phyloP scores from a whole-genome alignment of 2,113 vertebrate genomes.

The Microtus richardsoni region DNA sequence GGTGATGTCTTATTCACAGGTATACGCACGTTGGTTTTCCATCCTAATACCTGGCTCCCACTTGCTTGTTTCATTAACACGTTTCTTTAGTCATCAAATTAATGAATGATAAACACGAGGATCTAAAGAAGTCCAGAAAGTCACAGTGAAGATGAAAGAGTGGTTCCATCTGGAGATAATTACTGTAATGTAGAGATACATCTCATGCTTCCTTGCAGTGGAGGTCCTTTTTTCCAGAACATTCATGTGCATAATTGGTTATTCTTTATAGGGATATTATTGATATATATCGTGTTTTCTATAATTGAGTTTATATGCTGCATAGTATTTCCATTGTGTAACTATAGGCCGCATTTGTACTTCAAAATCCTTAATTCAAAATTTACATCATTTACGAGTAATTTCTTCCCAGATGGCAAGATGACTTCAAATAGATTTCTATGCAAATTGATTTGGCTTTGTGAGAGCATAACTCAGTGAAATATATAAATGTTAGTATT shows the following conservation, averaged over 20 bases:
- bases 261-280: background rate
- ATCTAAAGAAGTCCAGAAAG: slow-evolving; percentile 31
- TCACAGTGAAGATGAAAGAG: background rate
- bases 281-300: background rate
- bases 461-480: slow-evolving; percentile 68
- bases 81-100: slow-evolving; percentile 19
- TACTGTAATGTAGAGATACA: background rate
- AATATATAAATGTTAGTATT: slow-evolving; percentile 73
- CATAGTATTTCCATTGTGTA: slow-evolving; percentile 8
- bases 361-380: slow-evolving; percentile 53
- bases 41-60: background rate
- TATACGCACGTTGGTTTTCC: slow-evolving; percentile 76
- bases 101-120: background rate
- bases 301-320: background rate
- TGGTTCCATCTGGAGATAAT: background rate
- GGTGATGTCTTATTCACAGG: slow-evolving; percentile 99
- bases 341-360: background rate
- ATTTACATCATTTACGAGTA: slow-evolving; percentile 52
- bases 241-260: too few species aligned
- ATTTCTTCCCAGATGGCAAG: slow-evolving; percentile 62
- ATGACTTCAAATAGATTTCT: slow-evolving; percentile 63
- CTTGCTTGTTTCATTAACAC: background rate
- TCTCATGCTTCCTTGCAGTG: background rate
- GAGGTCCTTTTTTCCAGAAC: background rate
- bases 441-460: slow-evolving; percentile 63